Conservation (phyloP, 1,140 invertebrate genomes). For the Drosophila triauraria region DNA sequence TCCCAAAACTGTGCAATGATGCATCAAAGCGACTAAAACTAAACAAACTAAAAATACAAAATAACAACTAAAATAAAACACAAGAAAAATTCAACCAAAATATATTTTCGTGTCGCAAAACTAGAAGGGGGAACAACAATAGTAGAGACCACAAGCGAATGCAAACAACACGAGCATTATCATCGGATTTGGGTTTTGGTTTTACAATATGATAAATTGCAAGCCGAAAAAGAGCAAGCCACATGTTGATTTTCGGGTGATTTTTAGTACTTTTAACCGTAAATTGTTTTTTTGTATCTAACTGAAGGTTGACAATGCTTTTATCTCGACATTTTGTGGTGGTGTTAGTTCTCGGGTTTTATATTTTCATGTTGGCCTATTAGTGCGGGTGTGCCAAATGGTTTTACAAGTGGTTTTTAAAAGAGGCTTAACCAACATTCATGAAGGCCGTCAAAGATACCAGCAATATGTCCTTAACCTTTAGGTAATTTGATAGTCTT, state of each 20-base stretch:
- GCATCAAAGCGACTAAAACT: slow-evolving; percentile 36
- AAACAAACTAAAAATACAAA: slow-evolving; percentile 16
- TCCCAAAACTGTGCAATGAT: slow-evolving; percentile 45
- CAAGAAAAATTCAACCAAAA: slow-evolving; percentile 27
- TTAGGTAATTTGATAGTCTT: not conserved
- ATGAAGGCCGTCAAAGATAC: slow-evolving; percentile 28
- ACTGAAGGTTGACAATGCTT: slow-evolving; percentile 65
- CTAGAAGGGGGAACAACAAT: slow-evolving; percentile 25
- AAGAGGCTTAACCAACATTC: slow-evolving; percentile 19
- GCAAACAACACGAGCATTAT: slow-evolving; percentile 56
- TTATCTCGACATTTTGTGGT: slow-evolving; percentile 31
- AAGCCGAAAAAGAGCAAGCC: slow-evolving; percentile 30
- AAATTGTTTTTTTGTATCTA: slow-evolving; percentile 39
- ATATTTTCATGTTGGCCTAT: slow-evolving; percentile 4
- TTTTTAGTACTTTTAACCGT: slow-evolving; percentile 43
- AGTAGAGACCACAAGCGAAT: slow-evolving; percentile 38
- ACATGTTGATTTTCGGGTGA: slow-evolving; percentile 46
- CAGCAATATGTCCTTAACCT: slow-evolving; percentile 31
- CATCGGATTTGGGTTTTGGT: slow-evolving; percentile 52
- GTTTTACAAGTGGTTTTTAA: slow-evolving; percentile 29
- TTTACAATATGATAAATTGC: slow-evolving; percentile 61
- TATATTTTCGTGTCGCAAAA: slow-evolving; percentile 41
- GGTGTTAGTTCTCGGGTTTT: slow-evolving; percentile 20
- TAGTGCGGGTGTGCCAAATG: slow-evolving; percentile 39
- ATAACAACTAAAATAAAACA: slow-evolving; percentile 32